Percentiles rank a stretch among this genome's conserved stretches.
Conservation (phyloP, 2,113 vertebrate genomes). For the Fulmarus glacialis region DNA sequence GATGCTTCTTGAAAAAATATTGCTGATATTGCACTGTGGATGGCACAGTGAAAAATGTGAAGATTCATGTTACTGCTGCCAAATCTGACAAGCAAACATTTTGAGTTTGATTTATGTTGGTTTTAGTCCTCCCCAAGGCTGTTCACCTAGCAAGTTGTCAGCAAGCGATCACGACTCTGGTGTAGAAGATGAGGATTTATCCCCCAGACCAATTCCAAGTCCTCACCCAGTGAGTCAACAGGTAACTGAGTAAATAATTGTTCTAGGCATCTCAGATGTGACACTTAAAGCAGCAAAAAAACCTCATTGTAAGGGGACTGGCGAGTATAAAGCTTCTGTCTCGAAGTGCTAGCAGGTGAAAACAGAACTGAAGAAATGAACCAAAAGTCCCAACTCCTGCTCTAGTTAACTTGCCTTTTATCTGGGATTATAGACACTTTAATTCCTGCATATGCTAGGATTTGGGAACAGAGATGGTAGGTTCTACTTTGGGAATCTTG, state of each 20-base stretch:
- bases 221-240: slow-evolving; percentile 88
- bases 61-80: not conserved
- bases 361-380: not conserved
- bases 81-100: not conserved
- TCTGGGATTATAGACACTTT: not conserved
- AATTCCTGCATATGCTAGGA: not conserved
- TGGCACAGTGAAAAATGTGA: not conserved
- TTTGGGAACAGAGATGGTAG: not conserved
- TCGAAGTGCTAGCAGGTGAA: not conserved
- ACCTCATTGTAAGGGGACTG: not conserved
- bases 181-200: slow-evolving; percentile 94
- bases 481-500: not conserved
- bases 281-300: not conserved
- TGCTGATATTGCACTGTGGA: not conserved
- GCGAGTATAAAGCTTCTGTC: not conserved
- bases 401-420: not conserved
- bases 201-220: slow-evolving; percentile 93
- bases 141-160: slow-evolving; percentile 71
- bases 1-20: not conserved
- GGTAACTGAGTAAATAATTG: slow-evolving; percentile 71
- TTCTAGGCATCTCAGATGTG: not conserved
- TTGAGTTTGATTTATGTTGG: not conserved
- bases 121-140: slow-evolving; percentile 31
- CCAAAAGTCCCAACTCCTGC: not conserved
- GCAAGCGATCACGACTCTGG: slow-evolving; percentile 90